Evolutionary conservation across 2,888 invertebrate species (phyloP).

Genomic region (Campoplex capitator): DNA sequence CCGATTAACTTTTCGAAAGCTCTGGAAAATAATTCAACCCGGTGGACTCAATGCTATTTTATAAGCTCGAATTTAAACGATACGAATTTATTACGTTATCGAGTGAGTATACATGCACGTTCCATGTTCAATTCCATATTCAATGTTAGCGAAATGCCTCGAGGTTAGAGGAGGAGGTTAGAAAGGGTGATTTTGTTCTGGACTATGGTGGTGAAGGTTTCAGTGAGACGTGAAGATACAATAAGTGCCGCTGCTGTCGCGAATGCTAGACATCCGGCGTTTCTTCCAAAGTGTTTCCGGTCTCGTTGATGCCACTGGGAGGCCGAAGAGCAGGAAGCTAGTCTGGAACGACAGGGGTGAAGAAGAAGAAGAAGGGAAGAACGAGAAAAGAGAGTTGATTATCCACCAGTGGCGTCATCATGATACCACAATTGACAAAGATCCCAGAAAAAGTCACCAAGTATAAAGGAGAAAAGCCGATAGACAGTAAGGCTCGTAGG

Average conservation of each 20-base stretch:
- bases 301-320: slow-evolving; percentile 20
- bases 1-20: background rate
- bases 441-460: slow-evolving; percentile 33
- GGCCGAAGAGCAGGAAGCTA: slow-evolving; percentile 39
- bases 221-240: background rate
- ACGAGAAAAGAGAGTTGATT: slow-evolving; percentile 22
- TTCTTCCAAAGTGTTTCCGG: slow-evolving; percentile 62
- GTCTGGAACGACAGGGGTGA: slow-evolving; percentile 28
- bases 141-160: background rate
- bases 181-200: slow-evolving; percentile 17
- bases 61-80: background rate
- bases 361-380: background rate
- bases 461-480: slow-evolving; percentile 28
- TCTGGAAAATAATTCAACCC: background rate
- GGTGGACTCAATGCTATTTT: background rate
- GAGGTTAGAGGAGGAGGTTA: slow-evolving; percentile 3
- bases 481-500: slow-evolving; percentile 25
- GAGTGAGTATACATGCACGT: background rate
- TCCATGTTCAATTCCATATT: background rate
- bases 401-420: slow-evolving; percentile 35
- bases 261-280: slow-evolving; percentile 60
- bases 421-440: slow-evolving; percentile 2
- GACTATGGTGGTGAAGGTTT: slow-evolving; percentile 16
- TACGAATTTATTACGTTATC: background rate
- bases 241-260: slow-evolving; percentile 13